phyloP scores from a whole-genome alignment of 2,113 vertebrate species.

The Patagioenas fasciata region DNA sequence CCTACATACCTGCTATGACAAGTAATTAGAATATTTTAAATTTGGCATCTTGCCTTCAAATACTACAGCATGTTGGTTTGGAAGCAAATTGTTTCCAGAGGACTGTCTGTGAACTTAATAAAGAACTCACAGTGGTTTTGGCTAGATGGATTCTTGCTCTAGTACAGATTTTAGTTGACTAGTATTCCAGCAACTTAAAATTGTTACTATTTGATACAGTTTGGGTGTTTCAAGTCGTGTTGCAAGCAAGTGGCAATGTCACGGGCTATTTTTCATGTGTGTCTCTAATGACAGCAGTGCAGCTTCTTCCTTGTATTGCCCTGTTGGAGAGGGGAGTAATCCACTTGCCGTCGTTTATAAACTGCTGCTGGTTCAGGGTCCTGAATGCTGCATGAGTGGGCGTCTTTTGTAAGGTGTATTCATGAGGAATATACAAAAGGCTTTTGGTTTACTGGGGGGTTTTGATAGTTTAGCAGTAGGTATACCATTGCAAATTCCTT shows the following conservation, averaged over 20 bases:
- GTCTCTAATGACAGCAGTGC: accelerated
- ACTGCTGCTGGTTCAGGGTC: not conserved
- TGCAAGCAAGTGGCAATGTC: not conserved
- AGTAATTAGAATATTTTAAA: not conserved
- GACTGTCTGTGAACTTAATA: not conserved
- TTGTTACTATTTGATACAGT: not conserved
- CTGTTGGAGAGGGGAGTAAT: not conserved
- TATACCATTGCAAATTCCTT: not conserved
- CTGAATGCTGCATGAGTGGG: accelerated
- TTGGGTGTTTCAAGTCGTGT: not conserved
- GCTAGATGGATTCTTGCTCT: accelerated
- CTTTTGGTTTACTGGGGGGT: accelerated
- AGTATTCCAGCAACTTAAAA: not conserved
- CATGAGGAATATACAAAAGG: not conserved
- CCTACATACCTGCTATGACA: not conserved
- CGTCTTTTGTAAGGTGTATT: not conserved
- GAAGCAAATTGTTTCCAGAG: not conserved
- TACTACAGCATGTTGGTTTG: not conserved
- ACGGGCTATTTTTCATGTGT: not conserved
- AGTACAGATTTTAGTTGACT: not conserved
- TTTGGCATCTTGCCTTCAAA: not conserved
- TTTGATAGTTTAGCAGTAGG: not conserved
- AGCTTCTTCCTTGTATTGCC: not conserved
- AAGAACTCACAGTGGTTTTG: not conserved
- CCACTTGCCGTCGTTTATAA: not conserved